A percentile compares a stretch with the other conserved stretches of the same genome.
Conservation (phyloP, 37 sponge, comb jelly and placozoan genomes). For the Chondrosia reniformis region DNA sequence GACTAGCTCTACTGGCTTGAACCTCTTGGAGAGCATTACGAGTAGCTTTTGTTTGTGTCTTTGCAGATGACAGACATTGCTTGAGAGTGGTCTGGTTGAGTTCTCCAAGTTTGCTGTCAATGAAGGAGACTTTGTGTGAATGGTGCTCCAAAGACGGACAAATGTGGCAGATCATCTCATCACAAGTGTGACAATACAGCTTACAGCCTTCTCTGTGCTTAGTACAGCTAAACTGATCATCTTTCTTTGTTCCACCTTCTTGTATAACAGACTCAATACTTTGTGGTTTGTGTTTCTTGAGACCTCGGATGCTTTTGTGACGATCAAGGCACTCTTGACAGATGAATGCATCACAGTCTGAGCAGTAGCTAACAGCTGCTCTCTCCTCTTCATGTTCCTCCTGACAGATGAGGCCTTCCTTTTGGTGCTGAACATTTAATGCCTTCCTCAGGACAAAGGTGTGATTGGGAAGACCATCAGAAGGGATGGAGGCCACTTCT, state of each 20-base stretch:
- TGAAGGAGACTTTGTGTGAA: background rate
- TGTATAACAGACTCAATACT: background rate
- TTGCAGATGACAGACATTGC: background rate
- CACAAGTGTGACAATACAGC: background rate
- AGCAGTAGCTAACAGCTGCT: background rate
- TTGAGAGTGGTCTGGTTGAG: background rate
- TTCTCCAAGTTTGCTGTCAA: background rate
- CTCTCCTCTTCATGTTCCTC: background rate
- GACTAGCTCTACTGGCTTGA: background rate
- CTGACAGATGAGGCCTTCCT: background rate
- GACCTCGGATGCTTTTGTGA: background rate
- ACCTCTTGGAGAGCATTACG: background rate
- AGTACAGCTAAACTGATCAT: background rate
- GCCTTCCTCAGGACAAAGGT: slow-evolving; percentile 3
- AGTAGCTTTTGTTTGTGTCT: background rate
- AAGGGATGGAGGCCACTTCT: background rate
- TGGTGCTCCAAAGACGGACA: background rate
- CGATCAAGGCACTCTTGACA: background rate
- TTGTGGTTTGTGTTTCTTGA: background rate
- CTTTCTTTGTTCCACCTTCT: background rate
- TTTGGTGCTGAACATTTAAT: background rate
- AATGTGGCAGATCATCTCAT: background rate
- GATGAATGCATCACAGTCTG: background rate
- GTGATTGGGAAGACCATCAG: background rate
- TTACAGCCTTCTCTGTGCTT: background rate